phyloP scores from a whole-genome alignment of 2,113 vertebrate species.

The Nothobranchius kuhntae region DNA sequence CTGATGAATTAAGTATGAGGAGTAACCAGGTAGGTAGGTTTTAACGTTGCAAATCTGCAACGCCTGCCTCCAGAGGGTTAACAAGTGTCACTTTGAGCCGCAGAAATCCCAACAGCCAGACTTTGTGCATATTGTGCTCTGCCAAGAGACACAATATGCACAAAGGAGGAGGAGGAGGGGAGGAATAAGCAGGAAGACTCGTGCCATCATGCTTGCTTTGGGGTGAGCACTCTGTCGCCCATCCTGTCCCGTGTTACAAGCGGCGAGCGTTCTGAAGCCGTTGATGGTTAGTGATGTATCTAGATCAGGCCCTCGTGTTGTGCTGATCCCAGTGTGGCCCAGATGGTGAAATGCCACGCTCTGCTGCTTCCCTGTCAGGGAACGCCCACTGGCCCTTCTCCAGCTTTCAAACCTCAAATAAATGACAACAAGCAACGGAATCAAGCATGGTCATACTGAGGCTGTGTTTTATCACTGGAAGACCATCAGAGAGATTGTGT shows the following conservation, averaged over 20 bases:
- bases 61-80: no score
- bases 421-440: constrained; percentile 54
- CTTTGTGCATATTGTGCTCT: constrained; percentile 25
- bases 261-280: constrained; percentile 41
- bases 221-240: constrained; percentile 41
- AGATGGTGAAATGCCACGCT: constrained; percentile 62
- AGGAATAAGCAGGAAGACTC: background rate
- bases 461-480: constrained; percentile 23
- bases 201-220: constrained; percentile 42
- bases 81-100: constrained; percentile 8
- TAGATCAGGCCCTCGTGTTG: constrained; percentile 60
- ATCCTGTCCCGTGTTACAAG: constrained; percentile 49
- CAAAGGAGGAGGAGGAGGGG: background rate
- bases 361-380: constrained; percentile 34
- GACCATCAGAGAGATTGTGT: constrained; percentile 23
- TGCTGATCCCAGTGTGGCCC: constrained; percentile 60
- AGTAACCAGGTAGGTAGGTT: no score
- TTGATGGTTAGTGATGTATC: constrained; percentile 66
- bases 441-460: constrained; percentile 12
- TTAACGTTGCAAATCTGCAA: no score
- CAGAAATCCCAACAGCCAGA: constrained; percentile 21
- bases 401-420: constrained; percentile 48
- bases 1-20: no score
- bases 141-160: constrained; percentile 1
- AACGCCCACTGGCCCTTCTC: constrained; percentile 40